Conservation (phyloP, 2,113 vertebrate species). For the Cyanocitta stelleri region DNA sequence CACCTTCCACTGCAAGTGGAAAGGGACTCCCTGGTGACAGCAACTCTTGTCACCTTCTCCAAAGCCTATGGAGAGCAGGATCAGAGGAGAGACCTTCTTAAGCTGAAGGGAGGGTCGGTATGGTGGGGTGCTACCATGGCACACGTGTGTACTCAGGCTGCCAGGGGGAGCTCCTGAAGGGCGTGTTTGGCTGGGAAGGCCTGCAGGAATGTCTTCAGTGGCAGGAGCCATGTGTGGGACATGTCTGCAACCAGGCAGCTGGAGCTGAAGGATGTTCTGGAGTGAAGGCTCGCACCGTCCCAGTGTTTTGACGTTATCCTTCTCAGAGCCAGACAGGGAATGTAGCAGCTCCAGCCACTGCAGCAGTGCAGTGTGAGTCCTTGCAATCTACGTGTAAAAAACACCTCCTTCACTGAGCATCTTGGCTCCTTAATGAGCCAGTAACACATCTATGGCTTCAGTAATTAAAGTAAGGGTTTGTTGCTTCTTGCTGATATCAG, state of each 20-base stretch:
- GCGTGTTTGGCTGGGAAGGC: not conserved
- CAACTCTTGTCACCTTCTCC: not conserved
- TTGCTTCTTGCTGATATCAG: not conserved
- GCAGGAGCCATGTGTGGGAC: accelerated
- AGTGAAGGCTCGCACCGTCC: accelerated
- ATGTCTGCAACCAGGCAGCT: not conserved
- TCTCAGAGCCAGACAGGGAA: not conserved
- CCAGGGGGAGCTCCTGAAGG: not conserved
- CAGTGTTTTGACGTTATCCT: not conserved
- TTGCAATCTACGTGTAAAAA: not conserved
- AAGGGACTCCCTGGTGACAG: not conserved
- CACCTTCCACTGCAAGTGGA: not conserved
- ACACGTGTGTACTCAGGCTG: accelerated
- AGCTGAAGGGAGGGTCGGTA: accelerated
- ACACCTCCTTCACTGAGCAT: not conserved
- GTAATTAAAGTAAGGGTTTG: not conserved
- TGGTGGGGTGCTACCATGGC: accelerated
- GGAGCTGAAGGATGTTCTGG: not conserved
- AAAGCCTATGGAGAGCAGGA: not conserved
- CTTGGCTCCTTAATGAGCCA: not conserved
- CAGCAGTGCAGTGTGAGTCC: not conserved
- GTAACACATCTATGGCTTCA: not conserved
- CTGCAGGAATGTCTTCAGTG: not conserved
- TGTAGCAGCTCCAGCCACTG: not conserved
- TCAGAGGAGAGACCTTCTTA: not conserved